Evolutionary conservation across 2,113 vertebrate species (phyloP).

Genomic region (Eupsittula cactorum): DNA sequence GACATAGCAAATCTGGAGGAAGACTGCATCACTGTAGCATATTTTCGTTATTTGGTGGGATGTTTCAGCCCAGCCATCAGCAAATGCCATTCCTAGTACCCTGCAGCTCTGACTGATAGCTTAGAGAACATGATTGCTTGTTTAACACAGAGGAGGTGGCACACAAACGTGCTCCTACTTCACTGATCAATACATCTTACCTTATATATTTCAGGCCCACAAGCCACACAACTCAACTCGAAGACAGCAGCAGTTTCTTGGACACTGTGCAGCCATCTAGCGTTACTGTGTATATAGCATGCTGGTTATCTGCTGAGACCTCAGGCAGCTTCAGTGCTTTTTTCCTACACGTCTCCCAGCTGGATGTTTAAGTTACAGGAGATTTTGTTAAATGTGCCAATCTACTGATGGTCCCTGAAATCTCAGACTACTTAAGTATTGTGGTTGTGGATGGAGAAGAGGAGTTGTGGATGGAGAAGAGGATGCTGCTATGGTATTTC

Average conservation of each 20-base stretch:
- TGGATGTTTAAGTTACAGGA: neutral
- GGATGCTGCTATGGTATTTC: neutral
- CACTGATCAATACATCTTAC: neutral
- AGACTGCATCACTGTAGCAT: neutral
- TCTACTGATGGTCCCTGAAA: neutral
- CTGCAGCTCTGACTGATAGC: neutral
- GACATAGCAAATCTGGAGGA: neutral
- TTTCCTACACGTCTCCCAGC: neutral
- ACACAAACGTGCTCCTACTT: neutral
- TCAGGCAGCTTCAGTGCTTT: neutral
- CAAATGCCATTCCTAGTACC: neutral
- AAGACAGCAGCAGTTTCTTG: neutral
- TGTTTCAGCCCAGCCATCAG: neutral
- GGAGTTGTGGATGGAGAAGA: neutral
- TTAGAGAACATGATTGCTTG: neutral
- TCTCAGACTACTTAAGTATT: neutral
- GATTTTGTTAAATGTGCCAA: neutral
- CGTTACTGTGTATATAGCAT: neutral
- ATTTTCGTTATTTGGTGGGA: neutral
- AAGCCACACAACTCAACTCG: neutral
- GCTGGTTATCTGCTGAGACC: neutral
- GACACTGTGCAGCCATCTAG: slow-evolving; percentile 40
- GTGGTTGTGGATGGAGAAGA: neutral
- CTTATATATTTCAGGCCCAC: neutral
- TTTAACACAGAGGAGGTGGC: neutral